Percentiles rank a stretch among this genome's conserved stretches.
phyloP scores from a whole-genome alignment of 2,113 vertebrate genomes.

The Zeus faber region DNA sequence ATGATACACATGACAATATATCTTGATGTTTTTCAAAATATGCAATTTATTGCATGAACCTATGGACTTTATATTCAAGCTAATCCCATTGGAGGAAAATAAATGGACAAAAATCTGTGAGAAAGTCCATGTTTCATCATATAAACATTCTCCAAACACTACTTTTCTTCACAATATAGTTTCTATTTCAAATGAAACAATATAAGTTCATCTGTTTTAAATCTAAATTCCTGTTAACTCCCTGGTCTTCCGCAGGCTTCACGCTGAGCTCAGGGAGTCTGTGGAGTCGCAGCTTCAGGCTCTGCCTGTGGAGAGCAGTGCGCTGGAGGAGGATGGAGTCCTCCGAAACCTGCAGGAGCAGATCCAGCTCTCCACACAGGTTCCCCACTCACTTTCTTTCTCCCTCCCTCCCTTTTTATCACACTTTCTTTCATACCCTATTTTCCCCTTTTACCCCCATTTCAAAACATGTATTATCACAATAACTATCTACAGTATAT shows the following conservation, averaged over 20 bases:
- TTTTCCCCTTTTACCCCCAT: constrained; percentile 5
- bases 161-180: no score
- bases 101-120: constrained; percentile 1
- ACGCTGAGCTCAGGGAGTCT: constrained; percentile 80
- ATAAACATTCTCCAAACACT: background rate
- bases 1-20: no score
- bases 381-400: constrained; percentile 36
- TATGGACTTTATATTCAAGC: no score
- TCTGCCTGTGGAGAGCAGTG: constrained; percentile 65
- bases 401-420: background rate
- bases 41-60: no score
- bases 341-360: constrained; percentile 86
- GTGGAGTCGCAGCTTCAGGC: constrained; percentile 83
- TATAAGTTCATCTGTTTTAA: background rate
- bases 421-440: background rate
- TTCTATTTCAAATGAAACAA: no score
- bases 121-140: background rate
- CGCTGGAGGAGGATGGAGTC: constrained; percentile 67
- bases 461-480: no score
- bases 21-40: no score
- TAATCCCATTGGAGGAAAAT: no score
- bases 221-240: background rate
- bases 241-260: constrained; percentile 69
- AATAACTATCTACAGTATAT: no score
- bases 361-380: constrained; percentile 79